Percentiles rank a stretch among this genome's conserved stretches.
Evolutionary conservation across 2,888 invertebrate species (phyloP).

Genomic region (Clivina fossor): DNA sequence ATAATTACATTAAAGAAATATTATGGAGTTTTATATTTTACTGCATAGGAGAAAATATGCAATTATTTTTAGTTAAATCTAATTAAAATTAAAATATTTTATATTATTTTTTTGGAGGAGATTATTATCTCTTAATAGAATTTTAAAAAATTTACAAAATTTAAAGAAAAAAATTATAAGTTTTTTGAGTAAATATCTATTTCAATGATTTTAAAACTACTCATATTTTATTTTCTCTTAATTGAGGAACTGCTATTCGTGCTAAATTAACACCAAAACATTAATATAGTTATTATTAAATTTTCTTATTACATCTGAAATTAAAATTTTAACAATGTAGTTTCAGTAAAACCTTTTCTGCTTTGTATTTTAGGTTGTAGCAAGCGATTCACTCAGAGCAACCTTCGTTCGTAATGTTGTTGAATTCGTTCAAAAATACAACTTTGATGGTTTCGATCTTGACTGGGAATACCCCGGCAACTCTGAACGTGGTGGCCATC

Average conservation of each 20-base stretch:
- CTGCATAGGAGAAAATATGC: too few relatives aligned
- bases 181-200: too few relatives aligned
- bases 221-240: too few relatives aligned
- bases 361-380: constrained; percentile 51
- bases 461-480: constrained; percentile 71
- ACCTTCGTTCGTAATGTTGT: constrained; percentile 61
- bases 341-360: neutral
- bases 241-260: too few relatives aligned
- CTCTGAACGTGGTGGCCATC: neutral
- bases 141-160: too few relatives aligned
- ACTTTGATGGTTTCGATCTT: constrained; percentile 71
- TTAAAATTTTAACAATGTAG: neutral
- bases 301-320: neutral
- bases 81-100: neutral
- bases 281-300: neutral
- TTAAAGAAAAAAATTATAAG: too few relatives aligned
- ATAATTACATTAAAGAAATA: too few relatives aligned
- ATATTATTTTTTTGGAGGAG: neutral
- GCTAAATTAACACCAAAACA: neutral
- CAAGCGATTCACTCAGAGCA: constrained; percentile 51
- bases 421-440: constrained; percentile 57
- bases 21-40: too few relatives aligned
- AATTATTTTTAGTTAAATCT: too few relatives aligned
- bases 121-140: too few relatives aligned
- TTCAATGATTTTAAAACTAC: too few relatives aligned